A percentile compares a stretch with the other conserved stretches of the same genome.
Conservation (phyloP, 2,888 invertebrate species). For the Acanthoscelides obtectus region DNA sequence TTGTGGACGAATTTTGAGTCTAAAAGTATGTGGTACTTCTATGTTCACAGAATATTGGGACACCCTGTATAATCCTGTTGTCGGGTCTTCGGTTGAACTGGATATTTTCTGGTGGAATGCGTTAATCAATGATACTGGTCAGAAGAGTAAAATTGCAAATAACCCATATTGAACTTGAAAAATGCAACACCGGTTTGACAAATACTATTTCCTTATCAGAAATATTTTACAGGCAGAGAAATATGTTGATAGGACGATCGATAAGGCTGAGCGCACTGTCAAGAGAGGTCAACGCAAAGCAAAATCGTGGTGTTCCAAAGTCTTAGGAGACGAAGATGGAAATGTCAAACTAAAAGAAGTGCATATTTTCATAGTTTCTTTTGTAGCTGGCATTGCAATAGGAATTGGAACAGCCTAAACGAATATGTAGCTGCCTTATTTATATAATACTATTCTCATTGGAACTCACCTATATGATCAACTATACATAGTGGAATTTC, state of each 20-base stretch:
- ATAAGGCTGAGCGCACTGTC: conserved; percentile 71
- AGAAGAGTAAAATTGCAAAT: too few relatives aligned
- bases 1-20: too few relatives aligned
- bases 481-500: background rate
- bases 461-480: background rate
- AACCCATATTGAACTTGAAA: too few relatives aligned
- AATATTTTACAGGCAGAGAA: conserved; percentile 61
- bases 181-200: background rate
- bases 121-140: too few relatives aligned
- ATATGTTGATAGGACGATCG: conserved; percentile 75
- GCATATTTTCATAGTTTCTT: conserved; percentile 76
- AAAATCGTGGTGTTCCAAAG: conserved; percentile 69
- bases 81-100: too few relatives aligned
- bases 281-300: conserved; percentile 67
- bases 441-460: background rate
- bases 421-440: background rate
- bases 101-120: too few relatives aligned
- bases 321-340: conserved; percentile 60
- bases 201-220: conserved; percentile 17
- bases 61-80: too few relatives aligned
- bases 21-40: too few relatives aligned
- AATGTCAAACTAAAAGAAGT: conserved; percentile 61
- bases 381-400: conserved; percentile 72
- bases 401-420: conserved; percentile 52
- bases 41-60: too few relatives aligned